Conservation (phyloP, 2,113 vertebrate species). For the Larimichthys polyactis region DNA sequence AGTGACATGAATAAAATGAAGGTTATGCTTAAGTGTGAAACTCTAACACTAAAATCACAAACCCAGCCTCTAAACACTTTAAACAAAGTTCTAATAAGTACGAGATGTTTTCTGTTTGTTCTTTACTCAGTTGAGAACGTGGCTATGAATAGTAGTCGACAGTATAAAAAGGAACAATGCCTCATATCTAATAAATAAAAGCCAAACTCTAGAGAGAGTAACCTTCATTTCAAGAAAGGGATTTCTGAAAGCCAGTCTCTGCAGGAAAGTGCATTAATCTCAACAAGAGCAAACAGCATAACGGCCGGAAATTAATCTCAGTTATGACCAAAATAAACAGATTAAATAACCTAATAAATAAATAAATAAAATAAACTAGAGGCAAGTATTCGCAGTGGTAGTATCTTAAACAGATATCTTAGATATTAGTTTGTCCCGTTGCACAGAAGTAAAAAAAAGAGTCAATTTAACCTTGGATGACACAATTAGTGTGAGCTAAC, state of each 20-base stretch:
- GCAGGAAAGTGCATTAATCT: not conserved
- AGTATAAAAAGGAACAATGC: not conserved
- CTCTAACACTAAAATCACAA: not conserved
- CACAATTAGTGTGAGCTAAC: not conserved
- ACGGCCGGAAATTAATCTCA: not conserved
- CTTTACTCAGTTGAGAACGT: not conserved
- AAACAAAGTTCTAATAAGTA: not conserved
- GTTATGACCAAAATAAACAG: not conserved
- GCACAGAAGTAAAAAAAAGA: not conserved
- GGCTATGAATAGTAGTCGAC: not conserved
- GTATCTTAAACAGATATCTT: not conserved
- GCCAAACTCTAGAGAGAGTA: not conserved
- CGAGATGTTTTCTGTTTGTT: not conserved
- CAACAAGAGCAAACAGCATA: not conserved
- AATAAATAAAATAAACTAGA: not conserved
- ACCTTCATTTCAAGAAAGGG: not conserved
- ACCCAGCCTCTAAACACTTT: not conserved
- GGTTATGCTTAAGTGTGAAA: not conserved
- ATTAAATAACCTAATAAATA: not conserved
- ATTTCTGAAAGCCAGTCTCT: conserved; percentile 8
- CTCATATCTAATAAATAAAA: conserved; percentile 16
- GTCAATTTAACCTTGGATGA: too few species aligned
- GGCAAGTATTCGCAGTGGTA: not conserved
- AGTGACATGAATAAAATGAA: not conserved
- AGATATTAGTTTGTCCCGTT: not conserved